Base-by-base conservation (phyloP, 2,113 vertebrate genomes). In the Nymphicus hollandicus region DNA sequence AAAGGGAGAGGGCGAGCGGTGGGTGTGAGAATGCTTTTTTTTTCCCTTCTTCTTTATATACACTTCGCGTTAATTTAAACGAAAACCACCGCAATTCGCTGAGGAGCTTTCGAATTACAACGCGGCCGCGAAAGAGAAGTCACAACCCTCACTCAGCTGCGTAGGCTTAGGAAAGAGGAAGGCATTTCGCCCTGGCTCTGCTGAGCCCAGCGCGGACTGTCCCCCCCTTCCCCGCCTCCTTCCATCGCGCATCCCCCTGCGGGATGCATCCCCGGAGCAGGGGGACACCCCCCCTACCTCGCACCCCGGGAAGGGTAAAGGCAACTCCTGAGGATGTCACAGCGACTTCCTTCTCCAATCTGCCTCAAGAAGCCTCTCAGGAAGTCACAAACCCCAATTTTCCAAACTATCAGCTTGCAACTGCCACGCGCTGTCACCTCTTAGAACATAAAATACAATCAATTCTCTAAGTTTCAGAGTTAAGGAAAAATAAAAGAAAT, bases 1-100 rank as follows among this genome's bases (percentile, higher is more conserved):
- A 95, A 92, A 95, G 43, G n/a, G 83, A 92, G 95, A 92, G 78
- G 94, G 89, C 81, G 94, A 95, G 86, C 44, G 5, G 94, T 84
- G 91, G 94, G 94, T 43, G 94, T 86, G 94, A 93, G 84, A 77
- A 84, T 14, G 78, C 5, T 16, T 41, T 78, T 68, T 85, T n/a
- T n/a, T 33, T 4, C 52, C 9, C n/a, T 58, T 23, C 56, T 53
- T 29, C 52, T 58, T 76, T 20, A 74, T 20, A 74, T 56, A 60
- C 64, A 23, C 73, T 90, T 76, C 31, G 77, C 86, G 13, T 93
- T 86, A 55, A 79, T 92, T 91, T 81, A 71, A 91, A 79, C 44
- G 47, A 13, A 84, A 95, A 60, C 69, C 78, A 23, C 91, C n/a
- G 91, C 77, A 49, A 12, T 78, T 78, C 37, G 60, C 72, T 9